Base-by-base conservation (phyloP, 2,888 invertebrate genomes). In the Aporophyla lueneburgensis region DNA sequence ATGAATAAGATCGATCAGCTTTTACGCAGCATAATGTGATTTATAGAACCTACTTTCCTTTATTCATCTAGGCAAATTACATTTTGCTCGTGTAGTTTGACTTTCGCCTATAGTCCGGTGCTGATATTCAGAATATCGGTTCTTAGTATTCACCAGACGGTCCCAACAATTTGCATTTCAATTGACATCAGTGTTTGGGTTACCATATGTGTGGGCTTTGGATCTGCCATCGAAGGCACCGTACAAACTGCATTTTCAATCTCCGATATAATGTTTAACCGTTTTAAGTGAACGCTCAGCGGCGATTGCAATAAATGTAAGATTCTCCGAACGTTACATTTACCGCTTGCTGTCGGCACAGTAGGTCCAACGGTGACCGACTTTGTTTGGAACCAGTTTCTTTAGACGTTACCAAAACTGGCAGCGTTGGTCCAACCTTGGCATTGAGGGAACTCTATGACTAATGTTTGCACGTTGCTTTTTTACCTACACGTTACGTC, bases 371-470 rank as follows among this genome's bases (percentile, higher is more conserved):
- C 76, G 78, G 75, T 83, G 94, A 93, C 93, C 93, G 92, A 93
- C 91, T 88, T 83, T 78, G 77, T 83, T 80, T 83, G 80, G 88
- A 93, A 95, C 95, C 93, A 90, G 95, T 95, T 95, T 89, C 81
- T 87, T 86, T 87, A 63, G 89, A 86, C 80, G 81, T 88, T 86
- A 91, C 92, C 90, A 91, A 93, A 93, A 90, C 89, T 83, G 89
- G 74, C 86, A 65, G n/a, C 82, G 84, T 84, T 87, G 84, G 84
- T 80, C 84, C 92, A 93, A 92, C 96, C 96, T 96, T 96, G 96
- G 95, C 96, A 96, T 94, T 96, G 96, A 90, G 91, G 91, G 89
- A 92, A 90, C 90, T 85, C 91, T 90, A 89, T 95, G 95, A 95
- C 92, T 94, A 94, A 95, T 91, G 81, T 88, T 80, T 78, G 84